A percentile compares a stretch with the other conserved stretches of the same genome.
Conservation (phyloP, 2,113 vertebrate species). For the Dromaius novaehollandiae region DNA sequence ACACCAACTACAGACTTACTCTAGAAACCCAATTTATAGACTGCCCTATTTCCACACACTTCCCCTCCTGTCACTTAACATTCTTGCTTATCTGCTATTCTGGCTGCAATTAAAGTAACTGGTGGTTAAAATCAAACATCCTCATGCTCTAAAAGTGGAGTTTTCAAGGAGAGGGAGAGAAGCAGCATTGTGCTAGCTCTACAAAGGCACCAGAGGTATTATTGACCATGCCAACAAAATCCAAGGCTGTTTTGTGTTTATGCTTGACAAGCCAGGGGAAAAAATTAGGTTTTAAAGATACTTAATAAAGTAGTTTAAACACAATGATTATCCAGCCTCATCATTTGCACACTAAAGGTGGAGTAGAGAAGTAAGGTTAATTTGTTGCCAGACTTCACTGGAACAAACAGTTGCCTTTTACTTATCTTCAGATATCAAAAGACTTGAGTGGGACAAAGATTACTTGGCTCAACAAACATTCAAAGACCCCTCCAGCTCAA, state of each 20-base stretch:
- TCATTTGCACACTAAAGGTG: slow-evolving; percentile 59
- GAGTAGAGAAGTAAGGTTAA: slow-evolving; percentile 16
- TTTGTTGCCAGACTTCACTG: slow-evolving; percentile 38
- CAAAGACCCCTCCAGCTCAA: slow-evolving; percentile 32
- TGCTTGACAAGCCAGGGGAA: not conserved
- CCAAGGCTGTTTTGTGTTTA: slow-evolving; percentile 12
- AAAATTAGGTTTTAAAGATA: slow-evolving; percentile 30
- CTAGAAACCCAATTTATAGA: not conserved
- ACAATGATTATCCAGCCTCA: slow-evolving; percentile 18
- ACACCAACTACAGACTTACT: rapidly evolving
- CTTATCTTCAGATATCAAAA: slow-evolving; percentile 64
- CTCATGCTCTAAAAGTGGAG: not conserved
- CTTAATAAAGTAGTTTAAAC: slow-evolving; percentile 40
- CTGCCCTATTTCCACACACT: not conserved
- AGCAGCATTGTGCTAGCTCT: not conserved
- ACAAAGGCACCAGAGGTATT: not conserved
- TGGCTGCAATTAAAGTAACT: not conserved
- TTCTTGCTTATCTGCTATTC: not conserved
- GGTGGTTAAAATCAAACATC: not conserved
- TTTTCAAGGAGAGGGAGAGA: not conserved
- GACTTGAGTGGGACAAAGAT: slow-evolving; percentile 36
- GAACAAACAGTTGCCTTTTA: slow-evolving; percentile 47
- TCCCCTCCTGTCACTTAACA: not conserved
- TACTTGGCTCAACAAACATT: slow-evolving; percentile 22
- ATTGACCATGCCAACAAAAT: not conserved